phyloP scores from a whole-genome alignment of 2,888 invertebrate genomes.

The Drosophila pseudotakahashii region DNA sequence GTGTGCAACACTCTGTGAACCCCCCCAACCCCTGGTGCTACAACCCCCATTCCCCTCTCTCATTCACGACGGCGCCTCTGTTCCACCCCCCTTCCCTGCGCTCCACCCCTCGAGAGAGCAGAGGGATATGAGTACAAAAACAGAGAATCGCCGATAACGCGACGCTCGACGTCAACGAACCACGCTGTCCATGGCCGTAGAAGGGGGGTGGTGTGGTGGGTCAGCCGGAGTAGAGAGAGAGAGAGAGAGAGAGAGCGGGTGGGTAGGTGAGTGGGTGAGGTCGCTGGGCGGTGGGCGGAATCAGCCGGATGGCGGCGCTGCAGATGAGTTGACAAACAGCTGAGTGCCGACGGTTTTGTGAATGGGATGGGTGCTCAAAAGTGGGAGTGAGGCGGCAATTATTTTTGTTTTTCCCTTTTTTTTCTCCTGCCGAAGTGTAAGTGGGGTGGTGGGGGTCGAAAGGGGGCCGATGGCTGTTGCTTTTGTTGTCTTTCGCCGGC shows the following conservation, averaged over 20 bases:
- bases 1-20: slow-evolving; percentile 76
- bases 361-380: slow-evolving; percentile 52
- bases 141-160: slow-evolving; percentile 83
- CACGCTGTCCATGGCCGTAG: slow-evolving; percentile 40
- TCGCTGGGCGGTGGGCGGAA: slow-evolving; percentile 33
- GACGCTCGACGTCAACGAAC: slow-evolving; percentile 66
- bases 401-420: slow-evolving; percentile 69
- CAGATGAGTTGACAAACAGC: slow-evolving; percentile 80
- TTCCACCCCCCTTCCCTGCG: neutral
- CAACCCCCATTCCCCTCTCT: neutral
- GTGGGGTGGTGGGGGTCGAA: slow-evolving; percentile 6
- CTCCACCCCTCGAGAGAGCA: slow-evolving; percentile 32
- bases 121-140: slow-evolving; percentile 82
- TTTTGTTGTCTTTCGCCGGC: slow-evolving; percentile 73
- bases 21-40: neutral
- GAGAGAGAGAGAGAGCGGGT: neutral
- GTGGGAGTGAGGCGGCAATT: slow-evolving; percentile 64
- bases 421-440: slow-evolving; percentile 21
- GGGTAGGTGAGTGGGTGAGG: slow-evolving; percentile 1
- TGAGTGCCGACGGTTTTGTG: slow-evolving; percentile 75
- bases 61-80: neutral
- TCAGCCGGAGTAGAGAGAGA: slow-evolving; percentile 1
- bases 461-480: slow-evolving; percentile 28
- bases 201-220: slow-evolving; percentile 39
- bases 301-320: slow-evolving; percentile 74